Evolutionary conservation across 2,888 invertebrate species (phyloP).

Genomic region (Catonia carolina): DNA sequence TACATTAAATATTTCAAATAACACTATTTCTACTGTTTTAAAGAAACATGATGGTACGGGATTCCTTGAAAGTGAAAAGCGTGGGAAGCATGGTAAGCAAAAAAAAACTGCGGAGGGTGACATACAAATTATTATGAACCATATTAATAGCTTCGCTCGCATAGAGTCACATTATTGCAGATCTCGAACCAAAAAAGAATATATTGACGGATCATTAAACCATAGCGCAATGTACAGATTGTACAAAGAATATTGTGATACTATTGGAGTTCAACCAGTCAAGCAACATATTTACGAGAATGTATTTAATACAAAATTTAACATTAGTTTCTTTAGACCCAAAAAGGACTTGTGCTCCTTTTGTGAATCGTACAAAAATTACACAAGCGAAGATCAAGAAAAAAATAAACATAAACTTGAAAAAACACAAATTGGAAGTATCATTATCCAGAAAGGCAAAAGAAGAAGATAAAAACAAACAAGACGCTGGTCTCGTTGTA

Average conservation of each 20-base stretch:
- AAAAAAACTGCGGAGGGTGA: neutral
- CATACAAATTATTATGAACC: neutral
- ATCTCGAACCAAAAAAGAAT: neutral
- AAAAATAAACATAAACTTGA: neutral
- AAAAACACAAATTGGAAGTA: neutral
- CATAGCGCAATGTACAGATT: slow-evolving; percentile 2
- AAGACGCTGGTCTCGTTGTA: neutral
- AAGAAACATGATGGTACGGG: slow-evolving; percentile 1
- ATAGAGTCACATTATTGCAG: slow-evolving; percentile 5
- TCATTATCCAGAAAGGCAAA: neutral
- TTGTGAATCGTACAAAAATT: neutral
- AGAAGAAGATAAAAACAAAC: too few species aligned
- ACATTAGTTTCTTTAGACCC: neutral
- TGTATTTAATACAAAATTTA: neutral
- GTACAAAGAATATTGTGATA: neutral
- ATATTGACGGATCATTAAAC: neutral
- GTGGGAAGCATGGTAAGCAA: slow-evolving; percentile 2
- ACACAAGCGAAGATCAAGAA: neutral
- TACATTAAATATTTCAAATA: slow-evolving; percentile 5
- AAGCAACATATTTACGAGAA: slow-evolving; percentile 1
- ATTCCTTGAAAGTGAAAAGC: neutral
- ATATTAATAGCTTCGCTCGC: slow-evolving; percentile 5
- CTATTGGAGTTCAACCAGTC: neutral
- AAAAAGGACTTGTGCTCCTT: neutral
- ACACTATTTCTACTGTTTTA: slow-evolving; percentile 10